Base-by-base conservation (phyloP, 2,888 invertebrate species). In the Drosophila flavopinicola region DNA sequence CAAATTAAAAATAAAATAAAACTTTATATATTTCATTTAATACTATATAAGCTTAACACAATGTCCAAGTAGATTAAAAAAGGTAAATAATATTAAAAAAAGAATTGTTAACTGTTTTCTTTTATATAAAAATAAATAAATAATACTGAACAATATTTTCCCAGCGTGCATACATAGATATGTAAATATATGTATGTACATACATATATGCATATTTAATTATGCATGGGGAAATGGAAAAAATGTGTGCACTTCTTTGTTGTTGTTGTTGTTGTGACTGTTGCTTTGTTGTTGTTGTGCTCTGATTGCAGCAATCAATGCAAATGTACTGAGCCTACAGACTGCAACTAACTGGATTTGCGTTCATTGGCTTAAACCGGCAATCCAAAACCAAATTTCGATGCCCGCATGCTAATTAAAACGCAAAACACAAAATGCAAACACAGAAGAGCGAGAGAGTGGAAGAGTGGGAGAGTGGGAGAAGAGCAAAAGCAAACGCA, bases 251-350 rank as follows among this genome's bases (percentile, higher is more conserved):
- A 24, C 35, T 41, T 33, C 41, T 35, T n/a, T n/a, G 17, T 20
- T 13, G 11, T 49, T 42, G 24, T 33, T 33, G 17, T 38, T 33
- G 32, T n/a, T 27, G 17, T 53, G 64, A 6, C 6, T 13, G 24
- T 35, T 41, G 39, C 41, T 35, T n/a, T n/a, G 17, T 20, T 13
- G 11, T 49, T 42, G 24, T 33, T 33, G 17, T 38, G 56, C 39
- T 48, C 38, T 48, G 68, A 53, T 68, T 68, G 49, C 42, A 24
- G 49, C 58, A 67, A 78, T 82, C 78, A 75, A 74, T 82, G 78
- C 75, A 74, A 74, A 77, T 65, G 39, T 25, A 42, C 49, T 29
- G 41, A 25, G 13, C 49, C 15, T 44, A 17, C 45, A n/a, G 39
- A n/a, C 11, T 23, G 29, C 38, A 17, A 7, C 41, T 41, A 60